Evolutionary conservation across 1,140 invertebrate genomes (phyloP).

Genomic region (Olivierus martensii): DNA sequence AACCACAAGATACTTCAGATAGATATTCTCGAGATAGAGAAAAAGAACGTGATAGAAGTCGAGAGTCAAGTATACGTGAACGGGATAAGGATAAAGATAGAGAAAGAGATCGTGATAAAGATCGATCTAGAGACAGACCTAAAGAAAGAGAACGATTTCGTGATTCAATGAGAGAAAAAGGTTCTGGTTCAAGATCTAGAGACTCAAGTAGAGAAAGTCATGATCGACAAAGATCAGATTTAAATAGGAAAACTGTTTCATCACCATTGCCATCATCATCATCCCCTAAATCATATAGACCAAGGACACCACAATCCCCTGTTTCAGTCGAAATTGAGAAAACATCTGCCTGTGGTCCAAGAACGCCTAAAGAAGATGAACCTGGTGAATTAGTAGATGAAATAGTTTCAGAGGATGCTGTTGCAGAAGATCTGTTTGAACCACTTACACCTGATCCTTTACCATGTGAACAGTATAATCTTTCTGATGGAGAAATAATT

Average conservation of each 20-base stretch:
- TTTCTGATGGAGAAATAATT: slow-evolving; percentile 25
- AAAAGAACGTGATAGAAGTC: slow-evolving; percentile 19
- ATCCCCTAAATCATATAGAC: slow-evolving; percentile 1
- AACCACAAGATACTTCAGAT: slow-evolving; percentile 10
- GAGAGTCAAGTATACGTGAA: slow-evolving; percentile 17
- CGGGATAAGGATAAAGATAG: slow-evolving; percentile 25
- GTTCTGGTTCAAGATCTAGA: slow-evolving; percentile 13
- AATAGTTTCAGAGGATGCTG: neutral
- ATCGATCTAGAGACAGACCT: slow-evolving; percentile 25
- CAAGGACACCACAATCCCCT: slow-evolving; percentile 13
- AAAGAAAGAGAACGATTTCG: slow-evolving; percentile 19
- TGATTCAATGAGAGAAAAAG: slow-evolving; percentile 25
- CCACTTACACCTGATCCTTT: slow-evolving; percentile 13
- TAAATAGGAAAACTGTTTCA: too few species aligned
- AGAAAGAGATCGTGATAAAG: slow-evolving; percentile 30
- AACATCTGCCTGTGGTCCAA: slow-evolving; percentile 5
- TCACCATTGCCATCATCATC: neutral
- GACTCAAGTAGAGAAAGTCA: slow-evolving; percentile 1
- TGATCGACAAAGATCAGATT: neutral
- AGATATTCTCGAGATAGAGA: slow-evolving; percentile 22
- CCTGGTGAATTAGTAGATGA: slow-evolving; percentile 9
- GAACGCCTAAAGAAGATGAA: slow-evolving; percentile 17
- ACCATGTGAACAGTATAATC: slow-evolving; percentile 16
- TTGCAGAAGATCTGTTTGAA: slow-evolving; percentile 11
- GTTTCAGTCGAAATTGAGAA: neutral